Conservation (phyloP, 1,140 invertebrate genomes). For the Argopecten irradians region DNA sequence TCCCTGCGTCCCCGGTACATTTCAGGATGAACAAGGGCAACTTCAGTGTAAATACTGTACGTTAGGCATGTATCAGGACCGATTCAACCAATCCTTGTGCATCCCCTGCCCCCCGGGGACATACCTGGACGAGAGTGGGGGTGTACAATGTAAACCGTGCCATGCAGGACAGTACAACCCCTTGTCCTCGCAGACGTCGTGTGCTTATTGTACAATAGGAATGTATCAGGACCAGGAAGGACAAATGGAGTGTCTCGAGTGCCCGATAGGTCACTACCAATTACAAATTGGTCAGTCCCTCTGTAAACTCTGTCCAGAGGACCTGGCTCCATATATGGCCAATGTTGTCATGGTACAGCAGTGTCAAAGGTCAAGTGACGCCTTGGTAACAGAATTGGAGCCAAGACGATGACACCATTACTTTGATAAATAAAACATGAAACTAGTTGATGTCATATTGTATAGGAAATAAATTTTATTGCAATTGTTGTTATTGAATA, state of each 20-base stretch:
- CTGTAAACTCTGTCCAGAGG: not conserved
- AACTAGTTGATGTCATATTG: too few species aligned
- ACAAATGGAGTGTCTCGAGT: not conserved
- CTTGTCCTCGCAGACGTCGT: not conserved
- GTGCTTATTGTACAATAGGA: not conserved
- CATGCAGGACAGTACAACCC: not conserved
- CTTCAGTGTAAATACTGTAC: not conserved
- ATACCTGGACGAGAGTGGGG: not conserved
- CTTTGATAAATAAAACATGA: too few species aligned
- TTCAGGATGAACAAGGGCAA: not conserved
- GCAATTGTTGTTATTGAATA: too few species aligned
- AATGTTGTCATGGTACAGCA: not conserved
- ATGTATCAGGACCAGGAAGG: not conserved
- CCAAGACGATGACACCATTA: not conserved
- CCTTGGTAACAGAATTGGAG: not conserved
- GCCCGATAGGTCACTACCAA: not conserved
- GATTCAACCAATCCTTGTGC: not conserved
- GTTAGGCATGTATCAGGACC: not conserved
- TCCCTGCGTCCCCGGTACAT: not conserved
- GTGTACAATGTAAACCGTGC: not conserved
- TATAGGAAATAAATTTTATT: too few species aligned
- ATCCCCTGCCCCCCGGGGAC: not conserved
- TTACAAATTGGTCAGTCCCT: not conserved
- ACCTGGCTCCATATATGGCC: not conserved
- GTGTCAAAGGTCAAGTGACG: not conserved